Conservation (phyloP, 2,888 invertebrate genomes). For the Axea sp. region DNA sequence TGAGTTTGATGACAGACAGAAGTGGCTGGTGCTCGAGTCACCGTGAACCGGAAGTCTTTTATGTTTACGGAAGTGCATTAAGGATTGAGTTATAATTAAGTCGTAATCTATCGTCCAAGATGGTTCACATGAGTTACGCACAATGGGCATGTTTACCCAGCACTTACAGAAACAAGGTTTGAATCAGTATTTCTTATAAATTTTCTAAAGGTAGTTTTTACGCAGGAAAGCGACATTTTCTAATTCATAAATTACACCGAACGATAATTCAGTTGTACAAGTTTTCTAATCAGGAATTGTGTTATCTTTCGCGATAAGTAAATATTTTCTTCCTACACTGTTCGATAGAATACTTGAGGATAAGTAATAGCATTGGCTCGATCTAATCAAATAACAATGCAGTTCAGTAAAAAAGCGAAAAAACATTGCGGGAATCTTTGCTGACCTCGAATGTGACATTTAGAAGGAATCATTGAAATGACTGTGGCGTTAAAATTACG, state of each 20-base stretch:
- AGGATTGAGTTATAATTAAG: conserved; percentile 16
- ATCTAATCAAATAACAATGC: conserved; percentile 9
- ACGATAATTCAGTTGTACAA: too few relatives aligned
- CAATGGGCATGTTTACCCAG: conserved; percentile 78
- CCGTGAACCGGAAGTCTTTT: conserved; percentile 23
- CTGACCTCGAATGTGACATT: conserved; percentile 38
- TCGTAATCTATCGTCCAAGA: conserved; percentile 58
- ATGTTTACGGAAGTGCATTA: conserved; percentile 47
- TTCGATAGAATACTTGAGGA: not conserved
- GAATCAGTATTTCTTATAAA: too few relatives aligned
- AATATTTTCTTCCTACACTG: too few relatives aligned
- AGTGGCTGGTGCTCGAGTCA: conserved; percentile 8
- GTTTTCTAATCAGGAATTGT: too few relatives aligned
- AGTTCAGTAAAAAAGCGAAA: not conserved
- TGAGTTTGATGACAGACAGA: not conserved
- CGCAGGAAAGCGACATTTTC: too few relatives aligned
- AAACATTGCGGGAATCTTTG: not conserved
- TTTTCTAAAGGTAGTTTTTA: too few relatives aligned
- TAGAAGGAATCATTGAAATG: conserved; percentile 26
- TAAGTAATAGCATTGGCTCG: not conserved
- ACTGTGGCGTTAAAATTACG: conserved; percentile 23
- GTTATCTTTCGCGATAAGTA: too few relatives aligned
- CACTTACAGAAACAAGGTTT: conserved; percentile 78
- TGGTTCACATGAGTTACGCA: conserved; percentile 79
- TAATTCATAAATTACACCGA: too few relatives aligned